These are phyloP conservation scores for Ephydatia muelleri DNA, from an alignment of 37 sponge, comb jelly and placozoan genomes.

Conservation along the genomic window DNA sequence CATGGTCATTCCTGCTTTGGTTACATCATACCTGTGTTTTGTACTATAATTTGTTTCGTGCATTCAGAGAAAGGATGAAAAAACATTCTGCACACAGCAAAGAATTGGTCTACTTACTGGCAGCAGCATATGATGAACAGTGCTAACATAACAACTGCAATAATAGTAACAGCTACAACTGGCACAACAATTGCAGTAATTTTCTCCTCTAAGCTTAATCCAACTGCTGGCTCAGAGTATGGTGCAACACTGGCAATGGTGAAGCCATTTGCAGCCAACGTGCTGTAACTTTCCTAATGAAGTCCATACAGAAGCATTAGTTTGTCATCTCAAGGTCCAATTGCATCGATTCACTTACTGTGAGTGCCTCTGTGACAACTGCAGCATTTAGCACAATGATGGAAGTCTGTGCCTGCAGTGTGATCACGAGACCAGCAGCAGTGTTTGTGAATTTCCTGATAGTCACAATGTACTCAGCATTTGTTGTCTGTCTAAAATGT, in stretches of 20 bases:
- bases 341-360: too few relatives aligned
- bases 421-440: too few relatives aligned
- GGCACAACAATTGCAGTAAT: neutral
- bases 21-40: neutral
- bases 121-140: neutral
- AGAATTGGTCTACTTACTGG: neutral
- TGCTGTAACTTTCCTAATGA: neutral
- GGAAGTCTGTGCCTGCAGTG: too few relatives aligned
- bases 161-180: neutral
- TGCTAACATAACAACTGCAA: neutral
- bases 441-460: too few relatives aligned
- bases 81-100: neutral
- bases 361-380: too few relatives aligned
- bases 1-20: neutral
- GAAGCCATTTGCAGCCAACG: neutral
- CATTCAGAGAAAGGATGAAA: neutral
- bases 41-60: neutral
- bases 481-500: too few relatives aligned
- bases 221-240: neutral
- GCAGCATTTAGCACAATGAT: too few relatives aligned
- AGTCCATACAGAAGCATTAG: neutral
- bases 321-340: too few relatives aligned
- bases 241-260: neutral
- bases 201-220: neutral
- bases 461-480: too few relatives aligned